Evolutionary conservation across 2,113 vertebrate genomes (phyloP), one percentile per base, ranked within the genome.

Genomic region (Callocephalon fimbriatum): DNA sequence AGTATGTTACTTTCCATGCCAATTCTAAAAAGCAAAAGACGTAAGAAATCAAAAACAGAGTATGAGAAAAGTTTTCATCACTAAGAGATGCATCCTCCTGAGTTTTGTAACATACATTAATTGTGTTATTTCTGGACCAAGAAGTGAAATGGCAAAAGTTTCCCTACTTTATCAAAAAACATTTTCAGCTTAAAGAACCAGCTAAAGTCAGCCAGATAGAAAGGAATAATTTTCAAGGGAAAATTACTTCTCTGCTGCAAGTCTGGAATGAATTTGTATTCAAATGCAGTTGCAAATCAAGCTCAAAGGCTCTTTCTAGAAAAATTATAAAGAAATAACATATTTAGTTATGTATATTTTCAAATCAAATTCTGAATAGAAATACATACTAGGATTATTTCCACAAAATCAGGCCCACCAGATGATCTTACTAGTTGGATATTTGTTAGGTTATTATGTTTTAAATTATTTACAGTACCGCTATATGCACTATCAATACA

Each of bases 1-100:
- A 99, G 98, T 40, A 97, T 96, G 45, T 99, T 98, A 81, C 99
- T 99, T 45, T 98, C 97, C 42, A 98, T 96, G 78, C 98, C 99
- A 44, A 92, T 97, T 42, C 99, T 99, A 38, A 75, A 90, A 37
- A 53, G 12, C 35, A 84, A 93, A 97, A 95, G 26, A 89, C 9
- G 10, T 35, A 91, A 44, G 86, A 56, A 76, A 79, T 38, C 25
- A 75, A 82, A 88, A 68, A 40, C 19, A 61, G 22, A 56, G 21
- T 6, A 15, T 35, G 35, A 88, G 44, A 56, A 77, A 92, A 73
- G 70, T 48, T 88, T 61, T 90, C 44, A 82, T 9, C 31, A 35
- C 31, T 37, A 70, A 40, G 32, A 92, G 25, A 72, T 32, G 22
- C 17, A 23, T 83, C 80, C 50, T 50, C 23, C 56, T 48, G 32